Percentiles rank a stretch among this genome's conserved stretches.
phyloP scores from a whole-genome alignment of 2,113 vertebrate species.

The Leuciscus idus region DNA sequence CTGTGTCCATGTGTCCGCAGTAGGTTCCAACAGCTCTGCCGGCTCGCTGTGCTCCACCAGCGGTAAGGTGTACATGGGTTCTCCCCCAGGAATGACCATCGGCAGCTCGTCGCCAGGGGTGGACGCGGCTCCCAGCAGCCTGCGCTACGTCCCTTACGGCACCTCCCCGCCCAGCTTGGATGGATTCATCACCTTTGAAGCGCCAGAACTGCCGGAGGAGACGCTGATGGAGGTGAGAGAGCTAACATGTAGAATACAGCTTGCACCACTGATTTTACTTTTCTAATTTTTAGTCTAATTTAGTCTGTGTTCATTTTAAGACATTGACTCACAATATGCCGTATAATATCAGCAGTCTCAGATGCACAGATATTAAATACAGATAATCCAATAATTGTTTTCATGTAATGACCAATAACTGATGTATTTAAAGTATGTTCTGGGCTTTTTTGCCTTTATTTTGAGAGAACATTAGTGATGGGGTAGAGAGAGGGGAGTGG shows the following conservation, averaged over 20 bases:
- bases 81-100: constrained; percentile 85
- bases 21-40: constrained; percentile 91
- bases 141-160: constrained; percentile 91
- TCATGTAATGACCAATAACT: no score
- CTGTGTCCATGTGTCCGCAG: constrained; percentile 67
- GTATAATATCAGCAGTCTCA: no score
- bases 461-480: no score
- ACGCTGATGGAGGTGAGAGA: constrained; percentile 94
- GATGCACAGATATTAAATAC: no score
- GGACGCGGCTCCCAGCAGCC: constrained; percentile 84
- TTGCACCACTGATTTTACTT: no score
- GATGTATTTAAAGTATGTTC: no score
- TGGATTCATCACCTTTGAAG: constrained; percentile 95
- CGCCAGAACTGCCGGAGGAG: constrained; percentile 95
- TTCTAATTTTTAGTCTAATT: no score
- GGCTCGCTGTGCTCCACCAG: constrained; percentile 92
- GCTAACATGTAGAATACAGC: not conserved
- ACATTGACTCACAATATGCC: no score
- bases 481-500: no score
- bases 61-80: constrained; percentile 86
- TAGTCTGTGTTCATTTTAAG: no score
- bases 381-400: no score
- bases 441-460: no score
- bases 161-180: constrained; percentile 94
- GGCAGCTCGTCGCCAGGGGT: constrained; percentile 80